Percentiles rank a stretch among this genome's conserved stretches.
Conservation (phyloP, 2,797 vertebrate species). For the Zalophus californianus region DNA sequence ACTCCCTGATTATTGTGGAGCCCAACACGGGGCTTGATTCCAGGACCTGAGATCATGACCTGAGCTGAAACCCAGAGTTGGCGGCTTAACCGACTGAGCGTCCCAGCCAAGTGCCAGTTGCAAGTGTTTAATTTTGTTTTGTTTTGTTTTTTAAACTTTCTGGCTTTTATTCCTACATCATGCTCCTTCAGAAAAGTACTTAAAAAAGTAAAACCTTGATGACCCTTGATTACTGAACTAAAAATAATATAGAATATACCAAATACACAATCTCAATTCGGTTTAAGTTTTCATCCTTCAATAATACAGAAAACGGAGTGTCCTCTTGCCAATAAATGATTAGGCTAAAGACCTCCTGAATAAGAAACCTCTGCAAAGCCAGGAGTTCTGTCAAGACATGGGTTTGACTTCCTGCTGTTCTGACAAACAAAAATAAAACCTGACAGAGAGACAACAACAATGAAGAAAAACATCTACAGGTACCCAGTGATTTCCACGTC, state of each 20-base stretch:
- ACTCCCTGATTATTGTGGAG: not conserved
- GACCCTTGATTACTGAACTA: not conserved
- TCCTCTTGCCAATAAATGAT: not conserved
- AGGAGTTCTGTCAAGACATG: slow-evolving; percentile 32
- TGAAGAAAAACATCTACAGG: not conserved
- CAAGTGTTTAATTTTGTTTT: not conserved
- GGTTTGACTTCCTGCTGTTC: slow-evolving; percentile 52
- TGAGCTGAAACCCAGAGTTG: not conserved
- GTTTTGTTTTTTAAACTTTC: not conserved
- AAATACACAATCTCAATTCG: not conserved
- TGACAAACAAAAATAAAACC: slow-evolving; percentile 1
- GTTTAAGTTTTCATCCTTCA: slow-evolving; percentile 9
- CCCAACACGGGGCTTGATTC: not conserved
- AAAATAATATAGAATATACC: not conserved
- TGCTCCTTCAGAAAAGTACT: not conserved
- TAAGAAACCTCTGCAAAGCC: not conserved
- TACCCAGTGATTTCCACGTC: not conserved
- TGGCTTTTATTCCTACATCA: not conserved
- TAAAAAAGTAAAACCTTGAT: not conserved
- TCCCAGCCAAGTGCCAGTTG: not conserved
- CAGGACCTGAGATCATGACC: not conserved
- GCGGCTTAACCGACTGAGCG: not conserved
- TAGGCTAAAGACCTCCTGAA: not conserved
- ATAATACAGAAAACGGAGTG: not conserved
- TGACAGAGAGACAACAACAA: not conserved